phyloP scores from a whole-genome alignment of 1,140 invertebrate species.

The Aphaenogaster ashmeadi region DNA sequence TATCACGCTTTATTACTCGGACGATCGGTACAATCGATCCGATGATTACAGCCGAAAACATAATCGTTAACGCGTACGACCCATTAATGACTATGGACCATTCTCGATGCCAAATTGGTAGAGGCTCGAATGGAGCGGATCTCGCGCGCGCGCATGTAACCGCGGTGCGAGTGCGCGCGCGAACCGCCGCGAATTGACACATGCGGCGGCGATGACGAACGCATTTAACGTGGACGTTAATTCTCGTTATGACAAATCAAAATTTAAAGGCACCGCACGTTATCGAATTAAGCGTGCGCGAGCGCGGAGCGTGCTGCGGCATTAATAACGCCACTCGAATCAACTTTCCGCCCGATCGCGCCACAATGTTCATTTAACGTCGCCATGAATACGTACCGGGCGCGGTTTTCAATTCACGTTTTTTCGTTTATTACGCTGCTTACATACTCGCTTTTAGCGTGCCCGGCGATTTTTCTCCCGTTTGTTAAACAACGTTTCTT shows the following conservation, averaged over 20 bases:
- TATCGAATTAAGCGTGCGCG: constrained; percentile 59
- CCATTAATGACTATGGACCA: constrained; percentile 85
- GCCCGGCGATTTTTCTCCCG: constrained; percentile 47
- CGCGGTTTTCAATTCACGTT: constrained; percentile 57
- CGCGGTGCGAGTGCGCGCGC: constrained; percentile 52
- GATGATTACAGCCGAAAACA: constrained; percentile 86
- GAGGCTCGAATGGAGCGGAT: constrained; percentile 71
- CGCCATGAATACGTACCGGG: constrained; percentile 53
- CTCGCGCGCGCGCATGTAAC: constrained; percentile 47
- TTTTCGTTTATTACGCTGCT: constrained; percentile 63
- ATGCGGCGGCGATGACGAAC: constrained; percentile 69
- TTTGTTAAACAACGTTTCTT: constrained; percentile 60
- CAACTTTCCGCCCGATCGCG: constrained; percentile 60
- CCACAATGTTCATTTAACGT: constrained; percentile 65
- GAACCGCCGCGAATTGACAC: constrained; percentile 64
- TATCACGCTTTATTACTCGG: constrained; percentile 85
- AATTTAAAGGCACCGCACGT: constrained; percentile 71
- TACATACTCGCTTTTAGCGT: constrained; percentile 57
- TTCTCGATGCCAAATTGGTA: constrained; percentile 84
- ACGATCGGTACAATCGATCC: constrained; percentile 84
- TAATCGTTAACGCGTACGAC: constrained; percentile 86
- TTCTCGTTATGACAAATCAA: constrained; percentile 76
- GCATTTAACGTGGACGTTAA: constrained; percentile 70
- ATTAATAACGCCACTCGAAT: constrained; percentile 65
- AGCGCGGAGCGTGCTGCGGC: constrained; percentile 38